Evolutionary conservation across 2,888 invertebrate species (phyloP), one percentile per base, ranked within the genome.

Genomic region (Acronicta leporina): DNA sequence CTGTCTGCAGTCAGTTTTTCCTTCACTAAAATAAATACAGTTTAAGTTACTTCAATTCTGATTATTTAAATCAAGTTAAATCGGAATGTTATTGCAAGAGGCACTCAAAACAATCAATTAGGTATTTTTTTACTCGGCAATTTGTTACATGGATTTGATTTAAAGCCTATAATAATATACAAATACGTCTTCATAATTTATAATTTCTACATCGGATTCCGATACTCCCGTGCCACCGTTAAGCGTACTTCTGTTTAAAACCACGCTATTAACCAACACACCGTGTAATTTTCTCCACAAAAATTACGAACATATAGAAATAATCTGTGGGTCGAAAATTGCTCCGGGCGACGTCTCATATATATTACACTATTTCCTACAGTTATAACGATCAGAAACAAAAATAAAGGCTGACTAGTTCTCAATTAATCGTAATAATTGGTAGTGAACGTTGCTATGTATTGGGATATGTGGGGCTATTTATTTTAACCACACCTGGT

Each of bases 361-460:
- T 84, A 81, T 79, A 80, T 83, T 79, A 81, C 65, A 72, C 69
- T 77, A 75, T 75, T 75, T 71, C 77, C 67, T 75, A 72, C 67
- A 69, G 75, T 79, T 81, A 82, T 83, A 85, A 83, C 79, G 79
- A 84, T 79, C 76, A 76, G 80, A 84, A 84, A 85, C 79, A 82
- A 83, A 85, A 86, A 84, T 80, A 80, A 81, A 84, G 69, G 76
- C 79, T 83, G 83, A 84, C 86, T 81, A 84, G 81, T 81, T 81
- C 81, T 80, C 88, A 87, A 90, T 89, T 88, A 89, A 87, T 85
- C 82, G 83, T 85, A 84, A 87, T 89, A 87, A 88, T 89, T 87
- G 86, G 85, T 85, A 82, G 80, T 82, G 81, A 83, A 80, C 72
- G 77, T 80, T 75, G 77, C 72, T 79, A 66, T 77, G 65, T 84